Evolutionary conservation across 2,113 vertebrate genomes (phyloP), one percentile per base, ranked within the genome.

Genomic region (Xiphophorus couchianus): DNA sequence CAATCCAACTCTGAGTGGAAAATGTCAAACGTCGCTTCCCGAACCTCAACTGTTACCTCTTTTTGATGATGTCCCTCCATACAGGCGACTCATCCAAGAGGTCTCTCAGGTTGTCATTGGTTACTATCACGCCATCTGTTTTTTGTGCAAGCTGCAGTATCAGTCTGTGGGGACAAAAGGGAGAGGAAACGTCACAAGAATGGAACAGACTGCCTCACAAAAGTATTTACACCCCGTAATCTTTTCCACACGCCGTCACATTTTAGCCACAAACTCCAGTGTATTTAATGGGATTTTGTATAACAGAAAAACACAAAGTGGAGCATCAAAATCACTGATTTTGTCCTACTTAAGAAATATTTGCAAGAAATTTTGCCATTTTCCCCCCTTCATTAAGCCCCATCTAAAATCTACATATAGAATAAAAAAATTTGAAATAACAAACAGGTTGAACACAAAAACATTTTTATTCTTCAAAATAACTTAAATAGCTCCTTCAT

Each of bases 21-120:
- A 25, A 58, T 1, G 22, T 9, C 22, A 25, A 25, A 6, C 3
- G 25, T 11, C 3, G 9, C 51, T 10, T n/a, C 51, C 51, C 8
- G 8, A n/a, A 58, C 22, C 22, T n/a, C 7, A 28, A 10, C 28
- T 63, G 39, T 61, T 85, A 97, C 96, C 96, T 96, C 76, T 94
- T 96, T 84, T 95, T 96, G 85, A 97, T 96, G 89, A 97, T 96
- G 39, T 94, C 93, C 83, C 89, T 95, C 95, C 95, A 97, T 2
- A 84, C 94, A 15, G 76, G 71, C 0, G 96, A 95, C 84, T 96
- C 96, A 11, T 96, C 94, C 1, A 91, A 91, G n/a, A 97, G 94
- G 84, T 97, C 96, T 83, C 96, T 93, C 87, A 97, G 93, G 81
- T 96, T 96, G 88, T 97, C 96, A 0, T 97, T 97, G 1, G 96